Evolutionary conservation across 2,888 invertebrate species (phyloP).

Genomic region (Cryptocephalus moraei): DNA sequence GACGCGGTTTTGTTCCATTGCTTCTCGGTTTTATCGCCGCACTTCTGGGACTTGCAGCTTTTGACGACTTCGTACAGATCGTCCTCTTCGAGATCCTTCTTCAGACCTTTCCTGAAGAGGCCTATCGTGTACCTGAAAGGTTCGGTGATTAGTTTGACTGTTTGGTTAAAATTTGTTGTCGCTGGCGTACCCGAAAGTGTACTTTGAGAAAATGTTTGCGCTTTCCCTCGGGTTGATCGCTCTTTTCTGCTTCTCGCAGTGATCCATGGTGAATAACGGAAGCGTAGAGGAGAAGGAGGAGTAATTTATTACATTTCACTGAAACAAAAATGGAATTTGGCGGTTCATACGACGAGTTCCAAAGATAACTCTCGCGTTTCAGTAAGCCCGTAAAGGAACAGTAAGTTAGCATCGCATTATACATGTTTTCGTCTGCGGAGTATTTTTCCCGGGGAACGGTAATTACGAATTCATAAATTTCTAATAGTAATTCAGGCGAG

Average conservation of each 20-base stretch:
- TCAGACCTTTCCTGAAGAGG: constrained; percentile 53
- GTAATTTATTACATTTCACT: too few relatives aligned
- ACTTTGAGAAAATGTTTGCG: constrained; percentile 17
- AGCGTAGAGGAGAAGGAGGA: too few relatives aligned
- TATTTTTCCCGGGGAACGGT: not conserved
- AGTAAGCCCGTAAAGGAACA: too few relatives aligned
- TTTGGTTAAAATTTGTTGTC: too few relatives aligned
- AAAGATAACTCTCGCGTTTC: not conserved
- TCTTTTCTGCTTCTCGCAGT: constrained; percentile 12
- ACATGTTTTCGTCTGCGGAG: too few relatives aligned
- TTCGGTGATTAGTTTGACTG: not conserved
- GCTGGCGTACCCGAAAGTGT: constrained; percentile 19
- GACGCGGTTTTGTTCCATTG: constrained; percentile 17
- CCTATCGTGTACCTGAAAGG: constrained; percentile 54
- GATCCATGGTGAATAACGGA: not conserved
- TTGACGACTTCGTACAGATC: constrained; percentile 47
- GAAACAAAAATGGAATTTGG: too few relatives aligned
- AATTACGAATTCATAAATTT: constrained; percentile 9
- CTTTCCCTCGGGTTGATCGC: constrained; percentile 16
- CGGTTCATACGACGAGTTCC: too few relatives aligned
- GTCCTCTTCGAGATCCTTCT: constrained; percentile 48
- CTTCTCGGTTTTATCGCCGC: constrained; percentile 23
- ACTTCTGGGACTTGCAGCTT: constrained; percentile 23
- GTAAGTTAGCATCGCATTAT: too few relatives aligned
- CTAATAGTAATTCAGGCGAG: constrained; percentile 6